These are phyloP conservation scores for Caenorhabditis briggsae DNA, from an alignment of 1,140 invertebrate genomes.

Conservation along the genomic window DNA sequence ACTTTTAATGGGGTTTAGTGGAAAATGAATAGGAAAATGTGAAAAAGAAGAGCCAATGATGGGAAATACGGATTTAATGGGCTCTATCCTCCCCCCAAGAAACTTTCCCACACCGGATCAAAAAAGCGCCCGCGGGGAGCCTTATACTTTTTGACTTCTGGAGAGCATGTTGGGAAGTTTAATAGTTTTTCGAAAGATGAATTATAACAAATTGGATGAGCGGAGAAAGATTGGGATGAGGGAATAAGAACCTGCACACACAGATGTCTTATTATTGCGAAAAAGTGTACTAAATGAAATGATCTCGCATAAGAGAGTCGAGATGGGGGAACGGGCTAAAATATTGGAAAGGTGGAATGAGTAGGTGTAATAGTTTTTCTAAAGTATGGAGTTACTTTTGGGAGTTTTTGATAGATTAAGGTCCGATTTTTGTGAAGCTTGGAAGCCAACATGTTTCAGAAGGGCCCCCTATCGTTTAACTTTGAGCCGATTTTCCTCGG, in stretches of 20 bases:
- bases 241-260: constrained; percentile 18
- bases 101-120: constrained; percentile 33
- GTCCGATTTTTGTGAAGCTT: too few relatives aligned
- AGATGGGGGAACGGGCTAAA: background rate
- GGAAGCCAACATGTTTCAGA: too few relatives aligned
- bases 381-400: too few relatives aligned
- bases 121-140: background rate
- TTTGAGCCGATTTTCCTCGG: too few relatives aligned
- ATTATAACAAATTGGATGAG: constrained; percentile 32
- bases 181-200: constrained; percentile 39
- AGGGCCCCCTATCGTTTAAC: too few relatives aligned
- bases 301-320: background rate
- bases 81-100: background rate
- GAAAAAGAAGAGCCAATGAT: background rate
- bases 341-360: too few relatives aligned
- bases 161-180: background rate
- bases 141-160: constrained; percentile 1
- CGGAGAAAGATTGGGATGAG: background rate
- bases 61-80: constrained; percentile 29
- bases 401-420: too few relatives aligned
- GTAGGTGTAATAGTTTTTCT: too few relatives aligned
- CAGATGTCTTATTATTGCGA: constrained; percentile 53
- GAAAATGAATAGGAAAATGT: background rate
- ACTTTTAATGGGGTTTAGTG: constrained; percentile 40
- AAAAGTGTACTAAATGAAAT: constrained; percentile 25